These are phyloP conservation scores for Characodon lateralis DNA, from an alignment of 2,797 vertebrate species.

Conservation along the genomic window DNA sequence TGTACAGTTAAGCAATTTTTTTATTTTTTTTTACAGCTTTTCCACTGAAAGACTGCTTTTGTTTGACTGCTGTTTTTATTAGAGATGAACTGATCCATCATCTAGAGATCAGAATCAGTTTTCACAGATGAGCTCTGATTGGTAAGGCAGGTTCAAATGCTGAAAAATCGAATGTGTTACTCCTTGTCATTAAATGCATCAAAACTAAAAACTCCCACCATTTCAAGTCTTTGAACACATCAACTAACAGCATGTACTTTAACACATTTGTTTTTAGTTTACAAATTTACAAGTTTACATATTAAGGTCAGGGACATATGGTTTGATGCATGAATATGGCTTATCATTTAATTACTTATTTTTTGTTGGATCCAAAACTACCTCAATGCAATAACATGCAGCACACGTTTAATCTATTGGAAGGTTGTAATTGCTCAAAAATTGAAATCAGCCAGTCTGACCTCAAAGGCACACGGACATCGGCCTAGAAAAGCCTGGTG, in stretches of 20 bases:
- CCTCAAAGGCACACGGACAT: conserved; percentile 2
- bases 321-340: not conserved
- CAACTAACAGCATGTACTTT: not conserved
- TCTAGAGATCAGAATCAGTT: not conserved
- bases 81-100: not conserved
- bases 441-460: not conserved
- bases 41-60: not conserved
- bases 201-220: not conserved
- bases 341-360: not conserved
- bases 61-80: not conserved
- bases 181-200: not conserved
- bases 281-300: not conserved
- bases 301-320: too few relatives aligned
- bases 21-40: conserved; percentile 1
- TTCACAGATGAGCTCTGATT: not conserved
- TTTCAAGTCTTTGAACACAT: not conserved
- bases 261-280: not conserved
- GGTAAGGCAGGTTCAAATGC: not conserved
- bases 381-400: not conserved
- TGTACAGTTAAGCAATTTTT: not conserved
- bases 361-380: not conserved
- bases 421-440: not conserved
- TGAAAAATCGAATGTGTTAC: not conserved
- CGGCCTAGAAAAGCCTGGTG: not conserved
- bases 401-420: not conserved